Conservation (phyloP, 2,888 invertebrate genomes). For the Tipula unca region DNA sequence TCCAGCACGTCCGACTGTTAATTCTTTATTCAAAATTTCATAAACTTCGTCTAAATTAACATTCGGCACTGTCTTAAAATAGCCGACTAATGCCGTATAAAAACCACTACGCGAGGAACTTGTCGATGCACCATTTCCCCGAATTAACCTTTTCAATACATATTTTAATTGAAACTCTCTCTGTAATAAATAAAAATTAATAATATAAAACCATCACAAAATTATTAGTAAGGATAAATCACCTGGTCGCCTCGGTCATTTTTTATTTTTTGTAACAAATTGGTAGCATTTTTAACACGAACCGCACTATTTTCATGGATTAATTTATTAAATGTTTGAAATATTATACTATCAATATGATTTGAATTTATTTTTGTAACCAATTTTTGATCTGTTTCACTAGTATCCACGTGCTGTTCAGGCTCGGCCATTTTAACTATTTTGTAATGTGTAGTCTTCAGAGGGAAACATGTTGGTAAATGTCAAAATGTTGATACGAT, state of each 20-base stretch:
- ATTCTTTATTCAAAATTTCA: constrained; percentile 52
- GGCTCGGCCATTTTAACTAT: constrained; percentile 8
- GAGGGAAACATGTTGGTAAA: not conserved
- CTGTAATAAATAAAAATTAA: not conserved
- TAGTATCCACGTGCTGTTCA: constrained; percentile 19
- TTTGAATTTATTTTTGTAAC: constrained; percentile 22
- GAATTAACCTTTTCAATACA: constrained; percentile 56
- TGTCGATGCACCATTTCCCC: constrained; percentile 63
- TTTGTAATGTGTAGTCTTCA: not conserved
- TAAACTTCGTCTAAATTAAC: constrained; percentile 47
- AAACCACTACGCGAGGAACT: constrained; percentile 56
- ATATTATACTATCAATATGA: constrained; percentile 29
- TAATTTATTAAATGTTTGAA: constrained; percentile 32
- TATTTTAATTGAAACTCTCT: constrained; percentile 53
- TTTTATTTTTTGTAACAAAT: constrained; percentile 30
- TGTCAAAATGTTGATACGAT: not conserved
- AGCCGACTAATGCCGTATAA: constrained; percentile 56
- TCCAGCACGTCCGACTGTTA: constrained; percentile 50
- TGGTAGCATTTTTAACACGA: constrained; percentile 30
- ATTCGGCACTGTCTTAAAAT: constrained; percentile 42
- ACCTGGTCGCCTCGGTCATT: constrained; percentile 31
- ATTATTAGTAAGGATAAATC: constrained; percentile 20
- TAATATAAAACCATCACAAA: not conserved
- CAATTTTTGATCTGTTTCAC: not conserved
- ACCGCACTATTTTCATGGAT: constrained; percentile 29